Evolutionary conservation across 2,113 vertebrate genomes (phyloP).

Genomic region (Romanogobio albipinnatus): DNA sequence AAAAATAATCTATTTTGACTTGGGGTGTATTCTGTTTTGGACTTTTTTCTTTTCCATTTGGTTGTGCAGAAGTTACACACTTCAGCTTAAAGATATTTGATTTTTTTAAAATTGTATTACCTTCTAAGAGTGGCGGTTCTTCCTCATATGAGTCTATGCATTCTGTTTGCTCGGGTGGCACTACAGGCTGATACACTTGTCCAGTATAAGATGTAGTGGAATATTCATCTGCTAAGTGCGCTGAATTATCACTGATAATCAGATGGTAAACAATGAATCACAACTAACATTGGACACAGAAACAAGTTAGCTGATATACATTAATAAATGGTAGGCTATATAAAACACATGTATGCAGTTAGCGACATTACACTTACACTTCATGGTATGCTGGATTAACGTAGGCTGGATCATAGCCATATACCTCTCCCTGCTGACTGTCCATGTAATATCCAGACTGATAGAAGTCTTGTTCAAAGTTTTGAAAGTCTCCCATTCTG

Average conservation of each 20-base stretch:
- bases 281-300: constrained; percentile 9
- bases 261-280: background rate
- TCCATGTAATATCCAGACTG: constrained; percentile 83
- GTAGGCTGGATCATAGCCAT: constrained; percentile 46
- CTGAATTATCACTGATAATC: constrained; percentile 36
- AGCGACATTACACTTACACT: constrained; percentile 56
- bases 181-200: constrained; percentile 75
- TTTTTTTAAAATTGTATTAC: constrained; percentile 67
- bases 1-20: too few relatives aligned
- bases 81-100: background rate
- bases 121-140: constrained; percentile 87
- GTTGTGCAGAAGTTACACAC: background rate
- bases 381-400: constrained; percentile 51
- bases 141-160: constrained; percentile 73
- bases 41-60: too few relatives aligned
- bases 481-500: constrained; percentile 82
- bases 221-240: constrained; percentile 23
- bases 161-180: constrained; percentile 53
- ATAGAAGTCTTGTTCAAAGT: constrained; percentile 85
- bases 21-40: too few relatives aligned
- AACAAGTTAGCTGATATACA: background rate
- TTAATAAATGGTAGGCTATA: background rate
- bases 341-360: background rate
- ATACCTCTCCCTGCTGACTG: constrained; percentile 70
- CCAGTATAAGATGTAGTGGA: constrained; percentile 63